A percentile compares a stretch with the other conserved stretches of the same genome.
phyloP scores from a whole-genome alignment of 2,797 vertebrate species.

The Vultur gryphus region DNA sequence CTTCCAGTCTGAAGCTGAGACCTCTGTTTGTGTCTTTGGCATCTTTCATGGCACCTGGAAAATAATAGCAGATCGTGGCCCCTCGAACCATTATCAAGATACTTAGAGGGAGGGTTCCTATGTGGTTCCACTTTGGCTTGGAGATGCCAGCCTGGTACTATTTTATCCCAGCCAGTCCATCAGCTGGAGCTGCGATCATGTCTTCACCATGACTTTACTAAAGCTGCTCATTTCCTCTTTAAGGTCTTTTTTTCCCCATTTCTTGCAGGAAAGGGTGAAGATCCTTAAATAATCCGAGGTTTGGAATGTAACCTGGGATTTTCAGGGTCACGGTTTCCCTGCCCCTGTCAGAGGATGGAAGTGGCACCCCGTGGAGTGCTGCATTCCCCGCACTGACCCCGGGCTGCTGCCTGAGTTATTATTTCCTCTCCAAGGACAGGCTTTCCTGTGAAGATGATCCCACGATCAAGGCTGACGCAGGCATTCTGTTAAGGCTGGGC shows the following conservation, averaged over 20 bases:
- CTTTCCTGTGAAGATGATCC: background rate
- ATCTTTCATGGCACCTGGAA: background rate
- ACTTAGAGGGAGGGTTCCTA: background rate
- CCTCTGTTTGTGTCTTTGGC: background rate
- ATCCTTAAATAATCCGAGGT: accelerated
- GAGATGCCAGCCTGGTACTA: background rate
- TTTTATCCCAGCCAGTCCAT: background rate
- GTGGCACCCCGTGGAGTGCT: background rate
- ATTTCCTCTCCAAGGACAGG: background rate
- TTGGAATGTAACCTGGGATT: background rate
- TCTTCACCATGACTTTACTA: background rate
- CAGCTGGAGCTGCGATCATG: background rate
- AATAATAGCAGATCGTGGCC: accelerated
- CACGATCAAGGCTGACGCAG: background rate
- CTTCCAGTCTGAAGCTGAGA: background rate
- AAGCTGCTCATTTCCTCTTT: background rate
- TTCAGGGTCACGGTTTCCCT: accelerated
- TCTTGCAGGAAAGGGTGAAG: background rate
- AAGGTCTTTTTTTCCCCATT: background rate
- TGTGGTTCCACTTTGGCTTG: background rate
- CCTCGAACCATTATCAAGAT: too few species aligned
- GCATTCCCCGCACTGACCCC: accelerated
- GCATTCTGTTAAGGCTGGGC: background rate
- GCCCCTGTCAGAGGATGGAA: background rate
- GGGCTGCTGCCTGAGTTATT: background rate